Evolutionary conservation across 53 echinoderm and acorn worm genomes (phyloP).

Genomic region (Hippasteria phrygiana): DNA sequence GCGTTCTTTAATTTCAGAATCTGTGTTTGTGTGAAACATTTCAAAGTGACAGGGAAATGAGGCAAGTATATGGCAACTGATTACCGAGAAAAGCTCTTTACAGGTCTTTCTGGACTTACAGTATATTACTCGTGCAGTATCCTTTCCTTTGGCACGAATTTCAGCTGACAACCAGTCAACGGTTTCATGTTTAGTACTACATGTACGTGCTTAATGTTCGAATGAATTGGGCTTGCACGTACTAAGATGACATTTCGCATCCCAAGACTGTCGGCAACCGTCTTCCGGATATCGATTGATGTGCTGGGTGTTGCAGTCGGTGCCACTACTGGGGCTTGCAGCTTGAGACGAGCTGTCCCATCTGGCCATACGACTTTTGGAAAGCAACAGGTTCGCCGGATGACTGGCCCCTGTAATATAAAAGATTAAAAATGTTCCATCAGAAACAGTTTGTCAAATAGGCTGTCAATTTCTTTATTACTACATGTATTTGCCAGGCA

Average conservation of each 20-base stretch:
- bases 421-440: background rate
- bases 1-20: slow-evolving; percentile 51
- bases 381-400: background rate
- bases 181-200: background rate
- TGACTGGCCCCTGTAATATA: background rate
- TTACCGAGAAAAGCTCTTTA: slow-evolving; percentile 26
- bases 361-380: background rate
- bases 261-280: background rate
- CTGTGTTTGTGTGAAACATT: slow-evolving; percentile 74
- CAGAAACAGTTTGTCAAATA: too few species aligned
- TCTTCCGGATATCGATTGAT: background rate
- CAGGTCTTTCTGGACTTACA: slow-evolving; percentile 35
- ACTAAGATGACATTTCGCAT: background rate
- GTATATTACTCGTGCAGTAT: slow-evolving; percentile 45
- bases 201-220: background rate
- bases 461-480: too few species aligned
- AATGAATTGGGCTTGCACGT: background rate
- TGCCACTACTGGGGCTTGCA: background rate
- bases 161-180: slow-evolving; percentile 33
- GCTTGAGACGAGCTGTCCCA: background rate
- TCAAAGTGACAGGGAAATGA: slow-evolving; percentile 13
- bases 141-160: background rate
- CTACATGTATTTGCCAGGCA: too few species aligned
- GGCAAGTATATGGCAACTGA: background rate
- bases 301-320: background rate